phyloP scores from a whole-genome alignment of 2,113 vertebrate species.

The Vombatus ursinus region DNA sequence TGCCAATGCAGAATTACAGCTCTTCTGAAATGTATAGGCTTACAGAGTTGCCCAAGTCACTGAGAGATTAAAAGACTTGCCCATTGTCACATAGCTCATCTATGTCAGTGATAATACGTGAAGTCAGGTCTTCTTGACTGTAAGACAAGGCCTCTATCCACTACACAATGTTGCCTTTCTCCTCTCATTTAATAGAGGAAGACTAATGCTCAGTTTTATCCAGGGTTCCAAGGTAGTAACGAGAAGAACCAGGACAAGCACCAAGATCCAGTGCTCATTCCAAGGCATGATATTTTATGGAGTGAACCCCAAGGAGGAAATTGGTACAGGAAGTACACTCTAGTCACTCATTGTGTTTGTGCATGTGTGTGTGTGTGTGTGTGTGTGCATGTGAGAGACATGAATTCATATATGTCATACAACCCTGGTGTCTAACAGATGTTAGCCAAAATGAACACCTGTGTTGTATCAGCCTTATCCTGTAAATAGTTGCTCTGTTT shows the following conservation, averaged over 20 bases:
- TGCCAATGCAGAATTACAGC: background rate
- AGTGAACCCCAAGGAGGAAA: background rate
- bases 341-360: background rate
- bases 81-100: background rate
- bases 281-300: background rate
- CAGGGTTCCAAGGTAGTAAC: background rate
- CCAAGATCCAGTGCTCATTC: background rate
- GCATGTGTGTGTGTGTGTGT: background rate
- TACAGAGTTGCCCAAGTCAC: background rate
- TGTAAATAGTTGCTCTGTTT: background rate
- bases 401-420: background rate
- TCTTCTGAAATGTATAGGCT: background rate
- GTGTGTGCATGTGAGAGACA: too few species aligned
- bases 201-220: background rate
- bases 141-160: too few species aligned
- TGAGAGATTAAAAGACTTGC: background rate
- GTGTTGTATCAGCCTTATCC: constrained; percentile 21
- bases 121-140: background rate
- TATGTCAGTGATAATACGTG: background rate
- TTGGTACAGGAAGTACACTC: background rate
- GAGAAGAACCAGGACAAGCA: background rate
- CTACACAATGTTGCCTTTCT: background rate
- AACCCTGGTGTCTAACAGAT: background rate
- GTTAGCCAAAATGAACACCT: background rate
- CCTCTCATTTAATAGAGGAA: background rate